Evolutionary conservation across 1,140 invertebrate genomes (phyloP), one percentile per base, ranked within the genome.

Genomic region (Drosophila tropicalis): DNA sequence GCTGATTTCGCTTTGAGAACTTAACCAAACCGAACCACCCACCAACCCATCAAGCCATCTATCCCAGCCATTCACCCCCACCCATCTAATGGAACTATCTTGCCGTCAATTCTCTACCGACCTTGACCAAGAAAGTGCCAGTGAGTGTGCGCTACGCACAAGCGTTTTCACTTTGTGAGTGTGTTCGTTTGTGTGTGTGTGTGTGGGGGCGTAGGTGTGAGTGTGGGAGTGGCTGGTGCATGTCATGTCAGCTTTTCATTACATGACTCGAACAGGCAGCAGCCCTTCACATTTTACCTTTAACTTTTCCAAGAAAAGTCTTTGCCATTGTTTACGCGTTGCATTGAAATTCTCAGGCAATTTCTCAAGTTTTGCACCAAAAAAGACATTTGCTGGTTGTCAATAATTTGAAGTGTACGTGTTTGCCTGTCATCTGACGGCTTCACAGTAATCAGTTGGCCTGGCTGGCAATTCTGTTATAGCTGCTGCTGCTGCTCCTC

Each of bases 91-190:
- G 25, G 1, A 44, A 15, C 29, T 51, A 51, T 51, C 44, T 22
- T 44, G 19, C 29, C 41, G 41, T 10, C 64, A 55, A 47, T 70
- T 51, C 44, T 15, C 17, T 19, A 51, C 44, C 44, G 79, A 79
- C 82, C 79, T 86, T 86, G 82, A 87, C 83, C 83, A 82, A 79
- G 69, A 81, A 67, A 74, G 22, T 69, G 64, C 73, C 15, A 47
- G 22, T 34, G 47, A 22, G 47, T 36, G 6, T 60, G 41, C 17
- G 44, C 44, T 47, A 47, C 44, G 44, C 44, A 47, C 15, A 17
- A 47, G 17, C 29, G 29, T 29, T 29, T 29, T 29, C 5, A 5
- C 29, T 6, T 6, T 36, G 34, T 36, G 9, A 0, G 34, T 36
- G 34, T 34, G 32, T n/a, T n/a, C n/a, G n/a, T n/a, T n/a, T 9